Base-by-base conservation (phyloP, 1,140 invertebrate species). In the Spodoptera frugiperda region DNA sequence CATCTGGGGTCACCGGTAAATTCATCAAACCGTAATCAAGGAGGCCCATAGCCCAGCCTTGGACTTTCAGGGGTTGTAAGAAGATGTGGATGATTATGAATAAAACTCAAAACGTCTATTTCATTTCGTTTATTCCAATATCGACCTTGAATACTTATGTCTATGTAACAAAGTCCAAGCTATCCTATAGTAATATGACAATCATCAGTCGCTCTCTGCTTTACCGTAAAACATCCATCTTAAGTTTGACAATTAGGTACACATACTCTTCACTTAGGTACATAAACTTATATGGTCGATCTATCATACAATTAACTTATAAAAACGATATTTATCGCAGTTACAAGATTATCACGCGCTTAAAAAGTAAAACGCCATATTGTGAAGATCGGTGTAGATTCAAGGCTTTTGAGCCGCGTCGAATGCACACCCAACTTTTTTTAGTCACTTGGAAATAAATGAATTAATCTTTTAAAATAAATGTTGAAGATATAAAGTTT, bases 101-200 rank as follows among this genome's bases (percentile, higher is more conserved):
- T 48, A 87, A 84, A 73, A 82, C 55, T 48, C 44, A 74, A 33
- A 67, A 78, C 74, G 51, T 91, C 86, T 90, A 90, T 90, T 84
- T 90, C 85, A 89, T 89, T 86, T 89, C 87, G 48, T 93, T 93
- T 91, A 91, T 93, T 92, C 63, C 87, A 91, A 90, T 92, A 85
- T 75, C 87, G 86, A 91, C 90, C 59, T 91, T 89, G 89, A 90
- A 89, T 90, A 91, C 90, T 92, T 91, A 89, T 91, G 88, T 93
- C 91, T 93, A 93, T 93, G 91, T 90, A 93, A 93, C 90, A 65
- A 75, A 65, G 63, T 77, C 33, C 75, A 70, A 75, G 59, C 72
- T 65, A 75, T 19, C 65, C 67, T 77, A 70, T 67, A 57, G 33
- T 88, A 89, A 84, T 91, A 89, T 89, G 88, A 91, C 89, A 92